phyloP scores from a whole-genome alignment of 2,888 invertebrate species.

The Polietes domitor region DNA sequence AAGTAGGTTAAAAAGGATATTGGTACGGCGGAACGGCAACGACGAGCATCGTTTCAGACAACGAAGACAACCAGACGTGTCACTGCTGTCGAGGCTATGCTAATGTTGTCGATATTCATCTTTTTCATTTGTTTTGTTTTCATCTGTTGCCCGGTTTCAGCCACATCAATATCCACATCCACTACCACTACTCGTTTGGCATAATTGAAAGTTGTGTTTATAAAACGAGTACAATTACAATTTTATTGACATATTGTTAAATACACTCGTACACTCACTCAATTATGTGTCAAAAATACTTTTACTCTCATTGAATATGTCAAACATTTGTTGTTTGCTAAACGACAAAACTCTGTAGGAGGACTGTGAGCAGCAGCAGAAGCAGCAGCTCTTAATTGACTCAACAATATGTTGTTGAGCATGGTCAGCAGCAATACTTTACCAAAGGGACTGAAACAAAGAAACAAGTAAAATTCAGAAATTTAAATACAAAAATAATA shows the following conservation, averaged over 20 bases:
- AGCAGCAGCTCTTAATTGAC: background rate
- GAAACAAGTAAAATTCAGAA: background rate
- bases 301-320: conserved; percentile 56
- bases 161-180: background rate
- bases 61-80: conserved; percentile 12
- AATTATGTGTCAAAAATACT: conserved; percentile 52
- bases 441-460: background rate
- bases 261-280: conserved; percentile 34
- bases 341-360: conserved; percentile 9
- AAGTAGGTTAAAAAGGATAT: conserved; percentile 65
- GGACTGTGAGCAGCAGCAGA: background rate
- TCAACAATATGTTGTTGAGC: background rate
- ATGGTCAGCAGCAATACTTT: background rate
- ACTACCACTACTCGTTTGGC: background rate
- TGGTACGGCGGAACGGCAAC: background rate
- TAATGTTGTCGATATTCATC: conserved; percentile 40
- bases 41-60: conserved; percentile 12
- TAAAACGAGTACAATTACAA: conserved; percentile 38
- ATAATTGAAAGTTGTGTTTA: conserved; percentile 14
- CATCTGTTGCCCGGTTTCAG: conserved; percentile 22
- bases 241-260: conserved; percentile 63
- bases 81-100: conserved; percentile 40
- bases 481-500: background rate
- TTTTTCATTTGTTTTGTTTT: background rate
- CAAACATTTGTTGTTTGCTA: conserved; percentile 9